phyloP scores from a whole-genome alignment of 2,113 vertebrate species.

The Cyanoderma ruficeps region DNA sequence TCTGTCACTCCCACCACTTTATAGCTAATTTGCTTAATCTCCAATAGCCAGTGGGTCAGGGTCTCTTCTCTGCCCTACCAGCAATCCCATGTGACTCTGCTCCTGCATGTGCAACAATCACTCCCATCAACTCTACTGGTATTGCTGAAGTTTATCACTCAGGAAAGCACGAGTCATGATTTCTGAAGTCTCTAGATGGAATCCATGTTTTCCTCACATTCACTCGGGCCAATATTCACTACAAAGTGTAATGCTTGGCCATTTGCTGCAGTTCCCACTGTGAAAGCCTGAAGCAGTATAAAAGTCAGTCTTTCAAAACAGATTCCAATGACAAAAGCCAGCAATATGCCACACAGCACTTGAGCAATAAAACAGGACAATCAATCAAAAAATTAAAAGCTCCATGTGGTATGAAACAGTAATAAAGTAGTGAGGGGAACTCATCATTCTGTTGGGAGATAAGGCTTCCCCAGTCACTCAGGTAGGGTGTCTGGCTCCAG shows the following conservation, averaged over 20 bases:
- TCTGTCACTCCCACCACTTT: background rate
- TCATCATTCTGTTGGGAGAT: background rate
- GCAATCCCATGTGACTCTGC: background rate
- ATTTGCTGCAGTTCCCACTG: background rate
- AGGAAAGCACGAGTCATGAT: background rate
- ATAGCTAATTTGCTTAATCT: background rate
- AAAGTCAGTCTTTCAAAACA: slow-evolving; percentile 57
- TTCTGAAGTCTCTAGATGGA: background rate
- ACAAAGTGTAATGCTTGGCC: background rate
- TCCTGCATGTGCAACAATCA: background rate
- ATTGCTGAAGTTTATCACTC: background rate
- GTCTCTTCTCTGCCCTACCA: background rate
- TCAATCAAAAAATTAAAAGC: slow-evolving; percentile 48
- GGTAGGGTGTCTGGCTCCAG: background rate
- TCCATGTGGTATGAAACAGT: background rate
- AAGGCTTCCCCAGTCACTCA: background rate
- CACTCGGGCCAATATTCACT: background rate
- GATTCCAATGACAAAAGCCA: slow-evolving; percentile 52
- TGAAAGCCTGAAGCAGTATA: background rate
- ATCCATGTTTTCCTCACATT: background rate
- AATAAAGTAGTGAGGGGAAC: slow-evolving; percentile 11
- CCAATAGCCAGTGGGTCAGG: background rate
- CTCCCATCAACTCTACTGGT: background rate
- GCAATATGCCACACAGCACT: slow-evolving; percentile 40
- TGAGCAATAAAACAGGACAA: slow-evolving; percentile 39